phyloP scores from a whole-genome alignment of 2,888 invertebrate species.

The Malthinus seriepunctatus region DNA sequence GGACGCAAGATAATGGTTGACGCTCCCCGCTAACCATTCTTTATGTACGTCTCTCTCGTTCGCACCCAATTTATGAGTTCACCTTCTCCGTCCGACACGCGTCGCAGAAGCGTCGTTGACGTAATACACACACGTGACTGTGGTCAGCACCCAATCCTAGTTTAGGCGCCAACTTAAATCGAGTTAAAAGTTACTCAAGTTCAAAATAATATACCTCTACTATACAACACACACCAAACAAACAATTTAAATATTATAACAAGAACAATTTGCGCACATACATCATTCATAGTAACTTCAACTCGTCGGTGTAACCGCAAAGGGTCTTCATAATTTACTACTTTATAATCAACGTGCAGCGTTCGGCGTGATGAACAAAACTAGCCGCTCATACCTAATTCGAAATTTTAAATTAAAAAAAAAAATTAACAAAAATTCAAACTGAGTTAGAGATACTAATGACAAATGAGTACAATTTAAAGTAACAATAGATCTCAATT shows the following conservation, averaged over 20 bases:
- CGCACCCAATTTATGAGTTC: constrained; percentile 55
- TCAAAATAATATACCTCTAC: constrained; percentile 4
- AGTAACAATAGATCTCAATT: constrained; percentile 43
- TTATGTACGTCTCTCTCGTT: constrained; percentile 57
- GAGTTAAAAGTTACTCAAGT: constrained; percentile 22
- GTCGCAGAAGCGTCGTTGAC: constrained; percentile 50
- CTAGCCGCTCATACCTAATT: background rate
- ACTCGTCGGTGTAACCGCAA: constrained; percentile 8
- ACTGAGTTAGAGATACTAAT: constrained; percentile 23
- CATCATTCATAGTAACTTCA: constrained; percentile 4
- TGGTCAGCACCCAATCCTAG: constrained; percentile 51
- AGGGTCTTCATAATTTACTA: constrained; percentile 15
- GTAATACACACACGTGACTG: constrained; percentile 47
- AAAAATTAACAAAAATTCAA: constrained; percentile 32
- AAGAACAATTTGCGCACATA: constrained; percentile 12
- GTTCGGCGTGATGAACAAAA: constrained; percentile 2
- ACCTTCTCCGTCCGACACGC: constrained; percentile 55
- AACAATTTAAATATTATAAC: constrained; percentile 19
- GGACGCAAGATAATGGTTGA: constrained; percentile 58
- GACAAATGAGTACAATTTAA: constrained; percentile 40
- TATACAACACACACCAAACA: background rate
- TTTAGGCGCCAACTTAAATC: constrained; percentile 52
- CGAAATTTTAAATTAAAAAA: background rate
- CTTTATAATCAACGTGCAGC: background rate
- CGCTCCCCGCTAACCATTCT: constrained; percentile 58